Conservation (phyloP, 2,113 vertebrate species). For the Tretioscincus oriximinensis region DNA sequence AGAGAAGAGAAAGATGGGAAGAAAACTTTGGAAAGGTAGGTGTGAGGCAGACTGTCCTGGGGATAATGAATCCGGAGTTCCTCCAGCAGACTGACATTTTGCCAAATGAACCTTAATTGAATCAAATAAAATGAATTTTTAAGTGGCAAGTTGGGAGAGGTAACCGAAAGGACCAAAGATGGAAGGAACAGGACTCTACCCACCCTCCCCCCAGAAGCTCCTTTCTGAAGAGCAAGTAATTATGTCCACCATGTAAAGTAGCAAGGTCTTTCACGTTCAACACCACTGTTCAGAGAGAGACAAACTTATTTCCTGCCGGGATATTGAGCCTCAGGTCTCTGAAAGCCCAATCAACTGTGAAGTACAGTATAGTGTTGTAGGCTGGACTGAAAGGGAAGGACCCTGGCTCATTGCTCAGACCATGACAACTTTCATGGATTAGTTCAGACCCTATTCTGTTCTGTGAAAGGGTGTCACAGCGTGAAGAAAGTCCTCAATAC, state of each 20-base stretch:
- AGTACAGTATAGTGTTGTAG: constrained; percentile 89
- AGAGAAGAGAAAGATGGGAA: constrained; percentile 3
- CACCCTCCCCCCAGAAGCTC: constrained; percentile 61
- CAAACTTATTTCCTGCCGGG: constrained; percentile 91
- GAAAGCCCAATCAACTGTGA: constrained; percentile 97
- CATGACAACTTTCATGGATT: constrained; percentile 98
- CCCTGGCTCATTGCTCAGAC: constrained; percentile 93
- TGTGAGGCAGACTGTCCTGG: constrained; percentile 36
- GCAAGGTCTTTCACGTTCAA: constrained; percentile 89
- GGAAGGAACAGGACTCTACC: no score
- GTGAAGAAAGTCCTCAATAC: constrained; percentile 95
- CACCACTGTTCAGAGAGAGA: constrained; percentile 80
- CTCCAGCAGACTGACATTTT: constrained; percentile 46
- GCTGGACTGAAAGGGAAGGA: constrained; percentile 95
- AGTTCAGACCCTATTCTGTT: constrained; percentile 97
- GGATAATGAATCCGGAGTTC: constrained; percentile 10
- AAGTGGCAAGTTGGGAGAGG: constrained; percentile 61
- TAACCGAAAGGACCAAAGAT: background rate
- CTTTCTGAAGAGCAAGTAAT: constrained; percentile 79
- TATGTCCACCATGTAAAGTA: constrained; percentile 86
- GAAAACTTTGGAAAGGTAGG: constrained; percentile 42
- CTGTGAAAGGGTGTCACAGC: constrained; percentile 95
- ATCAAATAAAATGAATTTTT: background rate
- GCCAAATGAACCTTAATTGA: background rate
- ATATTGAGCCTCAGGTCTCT: constrained; percentile 88